These are phyloP conservation scores for Cylas formicarius DNA, from an alignment of 1,140 invertebrate species.

Conservation along the genomic window DNA sequence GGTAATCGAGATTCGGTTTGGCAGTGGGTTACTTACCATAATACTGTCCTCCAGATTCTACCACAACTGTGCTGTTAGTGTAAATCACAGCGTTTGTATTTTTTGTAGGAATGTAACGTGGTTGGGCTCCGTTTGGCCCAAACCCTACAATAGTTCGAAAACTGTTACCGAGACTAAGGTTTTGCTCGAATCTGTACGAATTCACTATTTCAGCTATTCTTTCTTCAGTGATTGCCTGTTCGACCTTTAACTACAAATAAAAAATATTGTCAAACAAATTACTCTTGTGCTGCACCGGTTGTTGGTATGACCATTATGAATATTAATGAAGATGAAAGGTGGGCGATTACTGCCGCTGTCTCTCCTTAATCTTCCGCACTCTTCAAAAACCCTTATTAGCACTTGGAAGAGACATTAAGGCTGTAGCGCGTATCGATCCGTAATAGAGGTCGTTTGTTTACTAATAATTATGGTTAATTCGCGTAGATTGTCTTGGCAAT, in stretches of 20 bases:
- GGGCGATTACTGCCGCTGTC: too few species aligned
- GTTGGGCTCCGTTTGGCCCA: conserved; percentile 80
- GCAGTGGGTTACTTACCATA: conserved; percentile 42
- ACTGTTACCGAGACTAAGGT: conserved; percentile 59
- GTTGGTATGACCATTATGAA: too few species aligned
- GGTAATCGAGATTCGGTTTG: background rate
- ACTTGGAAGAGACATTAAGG: too few species aligned
- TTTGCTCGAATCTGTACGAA: conserved; percentile 60
- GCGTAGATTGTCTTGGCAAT: too few species aligned
- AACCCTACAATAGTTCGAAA: conserved; percentile 87
- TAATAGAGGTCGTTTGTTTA: too few species aligned
- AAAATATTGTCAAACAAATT: background rate
- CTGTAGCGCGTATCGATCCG: too few species aligned
- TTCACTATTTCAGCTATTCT: conserved; percentile 59
- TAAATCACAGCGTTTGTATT: conserved; percentile 66
- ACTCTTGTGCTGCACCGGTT: background rate
- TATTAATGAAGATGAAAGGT: too few species aligned
- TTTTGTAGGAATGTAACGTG: conserved; percentile 79
- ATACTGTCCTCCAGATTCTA: conserved; percentile 70
- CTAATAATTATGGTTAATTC: too few species aligned
- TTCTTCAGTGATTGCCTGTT: conserved; percentile 55
- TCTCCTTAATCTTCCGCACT: too few species aligned
- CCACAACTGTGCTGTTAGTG: conserved; percentile 57
- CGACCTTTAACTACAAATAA: conserved; percentile 29
- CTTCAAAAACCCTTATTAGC: too few species aligned